Base-by-base conservation (phyloP, 2,113 vertebrate species). In the Elephas maximus region DNA sequence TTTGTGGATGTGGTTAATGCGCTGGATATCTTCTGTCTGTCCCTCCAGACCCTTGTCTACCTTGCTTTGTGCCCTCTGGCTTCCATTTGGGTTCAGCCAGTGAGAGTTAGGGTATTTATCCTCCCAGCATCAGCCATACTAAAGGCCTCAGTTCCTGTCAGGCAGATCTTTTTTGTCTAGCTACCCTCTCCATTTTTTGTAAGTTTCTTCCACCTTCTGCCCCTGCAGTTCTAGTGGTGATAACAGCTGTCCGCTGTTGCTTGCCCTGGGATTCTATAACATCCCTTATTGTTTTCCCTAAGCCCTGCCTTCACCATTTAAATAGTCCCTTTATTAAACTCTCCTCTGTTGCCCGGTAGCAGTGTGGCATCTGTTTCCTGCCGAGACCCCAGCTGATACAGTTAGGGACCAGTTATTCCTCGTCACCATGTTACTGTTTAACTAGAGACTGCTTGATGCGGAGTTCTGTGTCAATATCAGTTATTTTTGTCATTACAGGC, bases 401-500 rank as follows among this genome's bases (percentile, higher is more conserved):
- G 17, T 53, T 1, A n/a, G 57, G 28, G 63, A 23, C 24, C 24
- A 60, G 76, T 15, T 8, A 67, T 51, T 44, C 28, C 30, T 76
- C 26, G 2, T 28, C 28, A 21, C 67, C 28, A 0, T 41, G 63
- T 37, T 18, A 9, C 69, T 28, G 10, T 21, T n/a, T 5, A 11
- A 30, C 4, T 37, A 28, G 53, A 51, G 37, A 57, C 33, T 4
- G 2, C 33, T 18, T 24, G 65, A 57, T 21, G 5, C 37, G 5
- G 53, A 26, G 21, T 15, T 65, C 53, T 41, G 2, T 60, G 17
- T 89, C 33, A 96, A 0, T 2, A 37, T 63, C 18, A 62, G 28
- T 26, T 37, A 0, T 94, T 33, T 94, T 26, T 98, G 82, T 98
- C 88, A 5, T 84, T 96, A 1, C 95, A 99, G 99, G 99, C 99